A percentile compares a stretch with the other conserved stretches of the same genome.
Conservation (phyloP, 2,888 invertebrate species). For the Himalopsyche tibetana region DNA sequence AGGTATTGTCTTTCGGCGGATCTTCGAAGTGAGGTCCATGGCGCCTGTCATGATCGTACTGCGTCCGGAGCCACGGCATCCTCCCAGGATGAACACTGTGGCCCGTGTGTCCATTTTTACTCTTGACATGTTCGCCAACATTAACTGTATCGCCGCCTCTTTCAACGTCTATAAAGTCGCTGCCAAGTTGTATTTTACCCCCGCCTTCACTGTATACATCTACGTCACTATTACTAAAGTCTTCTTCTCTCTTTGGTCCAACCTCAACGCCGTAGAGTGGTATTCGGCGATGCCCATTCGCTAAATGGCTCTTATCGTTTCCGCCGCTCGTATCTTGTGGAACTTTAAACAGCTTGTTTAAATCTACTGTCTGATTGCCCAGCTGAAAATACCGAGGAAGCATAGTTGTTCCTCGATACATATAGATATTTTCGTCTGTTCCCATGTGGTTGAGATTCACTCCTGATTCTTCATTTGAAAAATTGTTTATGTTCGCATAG, state of each 20-base stretch:
- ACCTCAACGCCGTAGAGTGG: slow-evolving; percentile 29
- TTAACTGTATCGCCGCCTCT: not conserved
- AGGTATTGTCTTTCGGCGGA: slow-evolving; percentile 76
- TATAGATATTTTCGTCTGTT: slow-evolving; percentile 58
- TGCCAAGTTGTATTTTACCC: not conserved
- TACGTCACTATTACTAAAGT: slow-evolving; percentile 48
- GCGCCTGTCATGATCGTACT: slow-evolving; percentile 76
- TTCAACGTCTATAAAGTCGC: not conserved
- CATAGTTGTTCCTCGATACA: slow-evolving; percentile 59
- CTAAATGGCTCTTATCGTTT: not conserved
- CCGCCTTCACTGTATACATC: slow-evolving; percentile 47
- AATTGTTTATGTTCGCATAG: slow-evolving; percentile 42
- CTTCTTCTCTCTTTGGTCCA: slow-evolving; percentile 56
- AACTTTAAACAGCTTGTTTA: slow-evolving; percentile 76
- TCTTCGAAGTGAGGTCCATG: slow-evolving; percentile 86
- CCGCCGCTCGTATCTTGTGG: slow-evolving; percentile 68
- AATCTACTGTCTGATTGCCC: slow-evolving; percentile 76
- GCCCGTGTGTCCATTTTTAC: not conserved
- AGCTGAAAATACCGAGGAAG: slow-evolving; percentile 69
- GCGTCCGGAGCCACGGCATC: slow-evolving; percentile 53
- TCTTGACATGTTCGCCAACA: not conserved
- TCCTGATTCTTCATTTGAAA: not conserved
- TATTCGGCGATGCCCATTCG: not conserved
- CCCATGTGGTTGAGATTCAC: slow-evolving; percentile 55
- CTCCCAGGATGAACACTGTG: slow-evolving; percentile 49